Base-by-base conservation (phyloP, 2,888 invertebrate species). In the Chloroclysta siterata region DNA sequence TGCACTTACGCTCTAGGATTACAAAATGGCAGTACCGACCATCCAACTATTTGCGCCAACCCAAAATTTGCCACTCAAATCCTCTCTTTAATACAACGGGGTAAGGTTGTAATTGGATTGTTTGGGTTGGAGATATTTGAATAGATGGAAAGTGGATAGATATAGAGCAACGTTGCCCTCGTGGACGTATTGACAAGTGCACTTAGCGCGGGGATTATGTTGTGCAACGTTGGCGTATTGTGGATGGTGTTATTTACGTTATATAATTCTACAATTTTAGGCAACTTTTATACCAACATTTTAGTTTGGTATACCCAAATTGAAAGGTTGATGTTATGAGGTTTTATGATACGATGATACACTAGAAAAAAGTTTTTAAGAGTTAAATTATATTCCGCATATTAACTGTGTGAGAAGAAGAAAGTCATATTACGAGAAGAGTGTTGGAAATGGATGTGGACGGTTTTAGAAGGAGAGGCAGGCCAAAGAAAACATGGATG, bases 121-220 rank as follows among this genome's bases (percentile, higher is more conserved):
- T 15, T 53, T 46, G n/a, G 22, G 36, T 57, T 53, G 47, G 14
- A 33, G 62, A 61, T 83, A 86, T 88, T 87, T 86, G 87, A 87
- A 88, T 86, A 84, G 80, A 83, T 82, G 66, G 77, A 79, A 75
- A 79, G 77, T 75, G 70, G 72, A 78, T 80, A 70, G 73, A 78
- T 80, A 77, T 75, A 74, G 74, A 80, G 76, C 71, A 65, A 70
- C 70, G 73, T 74, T 72, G 72, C 78, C 74, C 50, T 50, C 72
- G 73, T 73, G 77, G 77, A 79, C 72, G 83, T 88, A 90, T 90
- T 89, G 89, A 89, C 89, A 88, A 89, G 89, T 86, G 86, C 85
- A 84, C 88, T 88, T 84, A 81, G 81, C 74, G 75, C 78, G 81
- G 78, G 88, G 88, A 89, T 90, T 90, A 89, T 78, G 74, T 78